phyloP scores from a whole-genome alignment of 2,797 vertebrate genomes.

The Telmatherina bonti region DNA sequence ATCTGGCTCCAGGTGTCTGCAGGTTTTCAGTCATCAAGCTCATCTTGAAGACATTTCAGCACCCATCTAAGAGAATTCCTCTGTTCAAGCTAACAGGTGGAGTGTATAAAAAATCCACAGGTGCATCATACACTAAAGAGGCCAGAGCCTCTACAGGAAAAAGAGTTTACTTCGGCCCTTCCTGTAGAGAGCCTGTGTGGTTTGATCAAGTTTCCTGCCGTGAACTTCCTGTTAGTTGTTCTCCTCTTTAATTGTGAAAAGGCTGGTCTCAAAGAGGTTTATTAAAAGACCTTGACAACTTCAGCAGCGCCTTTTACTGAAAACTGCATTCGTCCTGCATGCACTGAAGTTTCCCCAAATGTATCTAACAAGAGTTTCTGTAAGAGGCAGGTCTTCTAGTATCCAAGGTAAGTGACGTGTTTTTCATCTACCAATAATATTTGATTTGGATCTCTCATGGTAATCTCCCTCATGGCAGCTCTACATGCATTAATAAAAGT shows the following conservation, averaged over 20 bases:
- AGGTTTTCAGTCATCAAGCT: background rate
- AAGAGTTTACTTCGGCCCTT: background rate
- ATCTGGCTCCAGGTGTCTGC: no score
- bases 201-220: background rate
- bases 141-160: background rate
- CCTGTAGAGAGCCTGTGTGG: background rate
- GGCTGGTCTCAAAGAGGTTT: background rate
- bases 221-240: slow-evolving; percentile 9
- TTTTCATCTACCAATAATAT: background rate
- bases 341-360: background rate
- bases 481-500: background rate
- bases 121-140: background rate
- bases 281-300: background rate
- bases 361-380: background rate
- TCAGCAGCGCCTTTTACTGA: background rate
- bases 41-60: background rate
- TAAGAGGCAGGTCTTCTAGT: no score
- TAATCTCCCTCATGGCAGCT: background rate
- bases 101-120: background rate
- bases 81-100: background rate
- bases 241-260: background rate
- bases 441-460: background rate
- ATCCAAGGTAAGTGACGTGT: background rate
- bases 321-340: background rate
- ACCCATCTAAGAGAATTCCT: background rate